Evolutionary conservation across 2,888 invertebrate genomes (phyloP), one percentile per base, ranked within the genome.

Genomic region (Pelosia muscerda): DNA sequence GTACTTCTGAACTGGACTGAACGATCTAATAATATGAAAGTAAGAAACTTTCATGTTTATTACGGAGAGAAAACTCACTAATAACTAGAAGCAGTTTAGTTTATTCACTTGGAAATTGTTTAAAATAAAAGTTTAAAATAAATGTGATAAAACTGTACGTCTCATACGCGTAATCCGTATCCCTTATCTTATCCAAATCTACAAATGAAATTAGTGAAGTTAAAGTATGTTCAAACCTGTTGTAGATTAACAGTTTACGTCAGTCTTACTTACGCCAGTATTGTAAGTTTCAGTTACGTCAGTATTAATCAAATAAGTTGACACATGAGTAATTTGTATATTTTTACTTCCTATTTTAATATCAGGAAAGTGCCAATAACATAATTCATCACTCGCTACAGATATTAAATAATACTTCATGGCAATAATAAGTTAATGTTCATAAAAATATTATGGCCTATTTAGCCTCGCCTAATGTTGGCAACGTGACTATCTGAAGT

Each of bases 361-460:
- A n/a, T 49, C 9, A 9, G 19, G 19, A n/a, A 49, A 9, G n/a
- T 49, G 19, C 3, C n/a, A 49, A 49, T 49, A 49, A 9, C n/a
- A 62, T 62, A 70, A 76, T 69, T 66, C 69, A 70, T 74, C 72
- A 59, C 69, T 62, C 55, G 34, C 26, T 31, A 62, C 49, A 22
- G 49, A 28, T 11, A 70, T 65, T 58, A 65, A 71, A 72, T 64
- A 72, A 58, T 70, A 72, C 69, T 67, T 76, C 28, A 68, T 64
- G 64, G 65, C 62, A 55, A 65, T 69, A 68, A 71, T 80, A 78
- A 76, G 74, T 65, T 76, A 70, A 71, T 63, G 71, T 67, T 76
- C 79, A 68, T 84, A 79, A 84, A 83, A 79, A 73, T 81, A 77
- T 81, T 81, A 83, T 74, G 74, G 74, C 69, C 73, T 70, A 75